A percentile compares a stretch with the other conserved stretches of the same genome.
Conservation (phyloP, 2,888 invertebrate species). For the Steinernema hermaphroditum region DNA sequence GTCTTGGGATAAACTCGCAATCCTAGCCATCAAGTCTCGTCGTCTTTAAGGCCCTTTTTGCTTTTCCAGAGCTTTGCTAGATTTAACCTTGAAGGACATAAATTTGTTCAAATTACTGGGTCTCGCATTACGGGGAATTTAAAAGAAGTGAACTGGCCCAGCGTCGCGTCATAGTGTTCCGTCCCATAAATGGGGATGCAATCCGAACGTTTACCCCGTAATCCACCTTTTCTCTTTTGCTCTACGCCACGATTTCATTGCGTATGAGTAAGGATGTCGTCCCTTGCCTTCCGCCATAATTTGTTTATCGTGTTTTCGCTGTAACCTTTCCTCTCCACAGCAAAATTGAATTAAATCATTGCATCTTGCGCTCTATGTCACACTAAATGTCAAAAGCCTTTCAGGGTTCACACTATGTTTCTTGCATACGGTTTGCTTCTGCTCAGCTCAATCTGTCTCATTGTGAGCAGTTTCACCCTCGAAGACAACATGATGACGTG, state of each 20-base stretch:
- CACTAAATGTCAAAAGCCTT: neutral
- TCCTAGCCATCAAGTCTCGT: conserved; percentile 3
- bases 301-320: no score
- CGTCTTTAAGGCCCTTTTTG: neutral
- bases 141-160: conserved; percentile 14
- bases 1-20: conserved; percentile 5
- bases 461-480: conserved; percentile 15
- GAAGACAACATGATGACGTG: conserved; percentile 16
- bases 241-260: no score
- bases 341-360: no score
- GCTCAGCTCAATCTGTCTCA: conserved; percentile 24
- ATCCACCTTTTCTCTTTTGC: neutral
- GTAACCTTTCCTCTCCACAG: no score
- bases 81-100: conserved; percentile 21
- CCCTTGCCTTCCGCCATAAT: no score
- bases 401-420: conserved; percentile 21
- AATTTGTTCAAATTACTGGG: conserved; percentile 27
- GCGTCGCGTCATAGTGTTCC: neutral
- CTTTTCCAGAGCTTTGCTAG: neutral
- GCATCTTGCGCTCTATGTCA: no score
- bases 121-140: conserved; percentile 12
- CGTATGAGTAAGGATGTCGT: no score
- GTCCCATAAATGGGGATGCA: conserved; percentile 8
- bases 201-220: neutral
- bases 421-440: conserved; percentile 28